Evolutionary conservation across 2,888 invertebrate species (phyloP).

Genomic region (Caenorhabditis sinica): DNA sequence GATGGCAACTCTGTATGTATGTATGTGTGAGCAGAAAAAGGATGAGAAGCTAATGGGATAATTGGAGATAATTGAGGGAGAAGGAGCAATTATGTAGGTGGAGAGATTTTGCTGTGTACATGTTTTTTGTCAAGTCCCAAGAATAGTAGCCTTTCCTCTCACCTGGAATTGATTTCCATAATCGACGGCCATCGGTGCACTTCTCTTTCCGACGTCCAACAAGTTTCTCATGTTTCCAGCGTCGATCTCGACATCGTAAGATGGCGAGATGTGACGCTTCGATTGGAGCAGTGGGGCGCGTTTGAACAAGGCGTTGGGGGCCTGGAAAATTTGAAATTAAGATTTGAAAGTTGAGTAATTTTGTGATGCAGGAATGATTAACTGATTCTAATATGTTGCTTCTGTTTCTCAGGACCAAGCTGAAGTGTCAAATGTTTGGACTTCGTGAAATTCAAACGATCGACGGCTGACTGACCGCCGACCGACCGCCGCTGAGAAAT

Average conservation of each 20-base stretch:
- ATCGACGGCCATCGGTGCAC: conserved; percentile 67
- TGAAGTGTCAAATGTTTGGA: too few relatives aligned
- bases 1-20: neutral
- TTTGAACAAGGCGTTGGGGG: conserved; percentile 47
- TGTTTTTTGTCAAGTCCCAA: too few relatives aligned
- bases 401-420: too few relatives aligned
- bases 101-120: neutral
- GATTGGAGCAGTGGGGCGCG: conserved; percentile 60
- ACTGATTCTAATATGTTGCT: too few relatives aligned
- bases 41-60: conserved; percentile 9
- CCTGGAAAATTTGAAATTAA: conserved; percentile 12
- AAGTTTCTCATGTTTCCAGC: conserved; percentile 70
- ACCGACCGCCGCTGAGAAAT: too few relatives aligned
- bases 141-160: too few relatives aligned
- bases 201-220: conserved; percentile 72
- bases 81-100: conserved; percentile 18
- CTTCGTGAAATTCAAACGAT: too few relatives aligned
- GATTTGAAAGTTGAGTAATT: neutral
- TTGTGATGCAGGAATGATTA: neutral
- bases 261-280: conserved; percentile 73
- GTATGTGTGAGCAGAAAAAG: neutral
- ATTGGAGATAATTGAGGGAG: conserved; percentile 7
- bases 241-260: conserved; percentile 70
- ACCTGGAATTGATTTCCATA: conserved; percentile 70
- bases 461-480: too few relatives aligned